Evolutionary conservation across 2,797 vertebrate genomes (phyloP), one percentile per base, ranked within the genome.

Genomic region (Coccyzus lansbergi): DNA sequence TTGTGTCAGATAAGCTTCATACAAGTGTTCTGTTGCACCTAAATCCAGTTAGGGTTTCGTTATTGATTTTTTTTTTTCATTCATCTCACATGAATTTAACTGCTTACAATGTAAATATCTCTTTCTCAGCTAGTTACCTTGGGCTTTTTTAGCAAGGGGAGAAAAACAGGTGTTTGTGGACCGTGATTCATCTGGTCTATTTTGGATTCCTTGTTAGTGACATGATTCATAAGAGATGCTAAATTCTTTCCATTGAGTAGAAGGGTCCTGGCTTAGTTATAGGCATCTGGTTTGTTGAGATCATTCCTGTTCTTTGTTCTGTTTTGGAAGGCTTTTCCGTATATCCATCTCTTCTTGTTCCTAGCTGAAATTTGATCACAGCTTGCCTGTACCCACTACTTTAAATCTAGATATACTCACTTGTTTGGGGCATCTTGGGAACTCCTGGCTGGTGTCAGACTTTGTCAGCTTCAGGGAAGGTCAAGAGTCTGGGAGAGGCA

Each of bases 101-200:
- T 3, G 5, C 36, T 20, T 52, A 26, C 28, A 56, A 52, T 60
- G 33, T 65, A 72, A 74, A 68, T 31, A 11, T 48, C 26, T 72
- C 51, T 72, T 21, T 77, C 34, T 82, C 67, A 46, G 22, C n/a
- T 16, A 24, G 65, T 74, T 94, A 93, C 83, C 62, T 74, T 78
- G 28, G 44, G 9, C 26, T 88, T 63, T 68, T 82, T 78, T 25
- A 88, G 29, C 2, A 8, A 15, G 0, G 11, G 15, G 26, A 84
- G 74, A 76, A 90, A 94, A 94, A 92, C 33, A 93, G 87, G 84
- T 96, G 84, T 58, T 91, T 94, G 69, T 94, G 76, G 62, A 46
- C 33, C 75, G 58, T 96, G 93, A 95, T 94, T 95, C 90, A 94
- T 93, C 76, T 94, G 40, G 21, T 77, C 86, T 94, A 86, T 91